Percentiles rank a stretch among this genome's conserved stretches.
Conservation (phyloP, 2,888 invertebrate genomes). For the Phengaris alcon region DNA sequence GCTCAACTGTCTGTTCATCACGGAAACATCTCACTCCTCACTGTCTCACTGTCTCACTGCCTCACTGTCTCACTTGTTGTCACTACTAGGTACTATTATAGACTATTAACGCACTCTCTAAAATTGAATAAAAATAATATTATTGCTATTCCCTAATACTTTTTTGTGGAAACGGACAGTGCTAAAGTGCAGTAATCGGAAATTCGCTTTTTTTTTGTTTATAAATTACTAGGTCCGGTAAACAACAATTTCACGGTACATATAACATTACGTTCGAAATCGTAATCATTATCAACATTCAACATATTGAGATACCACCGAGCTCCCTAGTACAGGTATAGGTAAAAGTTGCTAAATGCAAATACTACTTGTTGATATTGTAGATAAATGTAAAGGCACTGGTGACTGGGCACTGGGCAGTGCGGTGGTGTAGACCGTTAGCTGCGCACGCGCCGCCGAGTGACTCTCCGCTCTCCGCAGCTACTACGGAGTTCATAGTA, state of each 20-base stretch:
- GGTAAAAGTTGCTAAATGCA: too few relatives aligned
- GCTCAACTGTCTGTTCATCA: conserved; percentile 71
- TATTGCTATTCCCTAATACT: background rate
- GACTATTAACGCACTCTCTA: background rate
- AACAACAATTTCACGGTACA: background rate
- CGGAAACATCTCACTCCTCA: conserved; percentile 41
- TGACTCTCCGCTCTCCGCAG: too few relatives aligned
- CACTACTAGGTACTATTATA: background rate
- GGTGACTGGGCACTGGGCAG: too few relatives aligned
- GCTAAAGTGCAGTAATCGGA: background rate
- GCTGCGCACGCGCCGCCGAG: too few relatives aligned
- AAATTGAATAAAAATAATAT: background rate
- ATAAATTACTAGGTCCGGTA: background rate
- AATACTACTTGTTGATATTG: too few relatives aligned
- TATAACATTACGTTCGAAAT: too few relatives aligned
- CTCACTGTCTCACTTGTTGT: background rate
- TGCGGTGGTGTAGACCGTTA: too few relatives aligned
- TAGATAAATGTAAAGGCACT: too few relatives aligned
- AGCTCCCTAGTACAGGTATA: too few relatives aligned
- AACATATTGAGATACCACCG: too few relatives aligned
- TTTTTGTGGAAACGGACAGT: background rate
- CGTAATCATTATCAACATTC: too few relatives aligned
- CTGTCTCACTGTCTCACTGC: background rate
- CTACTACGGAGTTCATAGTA: too few relatives aligned
- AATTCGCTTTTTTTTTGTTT: background rate